Conservation (phyloP, 1,140 invertebrate species). For the Aricia agestis region DNA sequence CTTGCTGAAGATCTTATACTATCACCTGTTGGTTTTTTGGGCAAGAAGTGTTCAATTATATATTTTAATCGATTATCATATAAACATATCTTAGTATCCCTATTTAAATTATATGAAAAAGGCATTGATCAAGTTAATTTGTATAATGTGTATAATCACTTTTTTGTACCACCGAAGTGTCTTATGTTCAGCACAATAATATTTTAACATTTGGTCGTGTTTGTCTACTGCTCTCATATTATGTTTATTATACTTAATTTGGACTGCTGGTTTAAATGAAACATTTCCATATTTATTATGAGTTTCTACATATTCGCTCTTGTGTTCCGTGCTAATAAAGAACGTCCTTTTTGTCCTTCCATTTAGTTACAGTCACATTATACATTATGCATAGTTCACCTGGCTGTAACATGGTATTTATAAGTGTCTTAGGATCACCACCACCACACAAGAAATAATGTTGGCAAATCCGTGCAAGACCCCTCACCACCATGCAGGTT, state of each 20-base stretch:
- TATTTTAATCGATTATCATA: not conserved
- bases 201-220: constrained; percentile 10
- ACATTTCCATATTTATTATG: constrained; percentile 10
- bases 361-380: constrained; percentile 7
- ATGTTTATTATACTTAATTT: constrained; percentile 16
- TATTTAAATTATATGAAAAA: constrained; percentile 14
- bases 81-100: not conserved
- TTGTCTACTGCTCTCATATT: constrained; percentile 17
- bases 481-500: too few species aligned
- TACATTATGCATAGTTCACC: not conserved
- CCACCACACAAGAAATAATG: too few species aligned
- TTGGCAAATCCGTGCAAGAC: too few species aligned
- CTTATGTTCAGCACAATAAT: constrained; percentile 11
- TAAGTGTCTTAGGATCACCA: too few species aligned
- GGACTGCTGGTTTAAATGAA: not conserved
- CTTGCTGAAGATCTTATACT: too few species aligned
- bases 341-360: not conserved
- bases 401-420: not conserved
- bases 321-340: constrained; percentile 1
- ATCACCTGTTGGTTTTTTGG: too few species aligned
- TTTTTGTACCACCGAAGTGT: constrained; percentile 7
- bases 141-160: constrained; percentile 6
- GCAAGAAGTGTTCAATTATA: too few species aligned
- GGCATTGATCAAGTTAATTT: constrained; percentile 12
- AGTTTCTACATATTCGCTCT: not conserved